Evolutionary conservation across 2,797 vertebrate species (phyloP), one percentile per base, ranked within the genome.

Genomic region (Rhinatrema bivittatum): DNA sequence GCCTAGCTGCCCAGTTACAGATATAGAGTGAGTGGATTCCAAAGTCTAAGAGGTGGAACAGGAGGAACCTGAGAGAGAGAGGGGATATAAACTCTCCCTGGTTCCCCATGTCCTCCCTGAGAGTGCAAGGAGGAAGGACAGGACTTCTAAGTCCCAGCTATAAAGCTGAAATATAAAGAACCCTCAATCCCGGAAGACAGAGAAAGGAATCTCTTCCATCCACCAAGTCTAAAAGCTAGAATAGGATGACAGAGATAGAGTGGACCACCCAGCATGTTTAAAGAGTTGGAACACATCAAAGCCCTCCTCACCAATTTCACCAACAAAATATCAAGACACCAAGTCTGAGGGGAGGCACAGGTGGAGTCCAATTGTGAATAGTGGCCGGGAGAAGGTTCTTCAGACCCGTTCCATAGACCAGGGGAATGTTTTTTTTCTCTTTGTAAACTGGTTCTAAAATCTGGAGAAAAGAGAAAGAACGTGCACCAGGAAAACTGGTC

Each of bases 261-360:
- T n/a, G n/a, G n/a, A n/a, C n/a, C n/a, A n/a, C n/a, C n/a, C n/a
- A n/a, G n/a, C n/a, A n/a, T n/a, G 25, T 25, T 41, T 16, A 21
- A 16, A 21, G 33, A 29, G 25, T 21, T 6, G 6, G 26, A 39
- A 52, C 42, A 43, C 42, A n/a, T 45, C 42, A 36, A n/a, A 42
- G 42, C 47, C 45, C 52, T 42, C 28, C 28, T 18, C 21, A 39
- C 13, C 27, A 32, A 44, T 31, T 36, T 50, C 40, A 42, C 44
- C 55, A 54, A 46, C 48, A 44, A 39, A 49, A 49, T 45, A 59
- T 53, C 47, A 56, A 47, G 42, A 54, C 50, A 42, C 39, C 44
- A 46, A 54, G 42, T 43, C 49, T 21, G 12, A 52, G 55, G n/a
- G n/a, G n/a, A n/a, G n/a, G n/a, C n/a, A n/a, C n/a, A n/a, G n/a